Evolutionary conservation across 2,797 vertebrate species (phyloP).

Genomic region (Acropternis orthonyx): DNA sequence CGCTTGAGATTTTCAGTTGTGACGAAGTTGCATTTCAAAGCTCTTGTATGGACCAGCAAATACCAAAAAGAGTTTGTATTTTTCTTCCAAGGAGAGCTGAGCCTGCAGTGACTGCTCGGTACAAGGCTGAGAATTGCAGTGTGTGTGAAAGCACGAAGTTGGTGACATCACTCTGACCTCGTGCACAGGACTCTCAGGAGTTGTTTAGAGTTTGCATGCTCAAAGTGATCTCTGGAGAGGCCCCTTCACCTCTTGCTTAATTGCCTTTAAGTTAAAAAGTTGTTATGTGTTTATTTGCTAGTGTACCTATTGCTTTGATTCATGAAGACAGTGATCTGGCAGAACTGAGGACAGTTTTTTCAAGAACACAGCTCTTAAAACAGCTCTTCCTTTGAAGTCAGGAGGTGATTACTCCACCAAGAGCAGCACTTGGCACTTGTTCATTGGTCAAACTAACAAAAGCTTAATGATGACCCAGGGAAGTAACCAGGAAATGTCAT

Average conservation of each 20-base stretch:
- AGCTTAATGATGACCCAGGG: neutral
- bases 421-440: neutral
- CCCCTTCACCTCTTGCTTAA: accelerated
- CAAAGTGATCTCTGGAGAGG: neutral
- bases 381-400: neutral
- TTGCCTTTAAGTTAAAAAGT: neutral
- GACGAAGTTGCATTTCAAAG: neutral
- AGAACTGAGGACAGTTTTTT: neutral
- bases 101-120: neutral
- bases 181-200: neutral
- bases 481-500: neutral
- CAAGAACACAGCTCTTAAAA: neutral
- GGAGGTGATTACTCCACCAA: neutral
- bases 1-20: neutral
- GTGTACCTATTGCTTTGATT: neutral
- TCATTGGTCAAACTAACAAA: neutral
- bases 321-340: neutral
- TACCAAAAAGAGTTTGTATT: neutral
- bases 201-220: neutral
- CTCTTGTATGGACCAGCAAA: neutral
- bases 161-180: accelerated
- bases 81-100: neutral
- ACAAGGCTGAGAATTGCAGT: neutral
- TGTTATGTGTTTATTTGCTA: neutral
- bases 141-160: accelerated